A percentile compares a stretch with the other conserved stretches of the same genome.
Conservation (phyloP, 2,113 vertebrate genomes). For the Riparia riparia region DNA sequence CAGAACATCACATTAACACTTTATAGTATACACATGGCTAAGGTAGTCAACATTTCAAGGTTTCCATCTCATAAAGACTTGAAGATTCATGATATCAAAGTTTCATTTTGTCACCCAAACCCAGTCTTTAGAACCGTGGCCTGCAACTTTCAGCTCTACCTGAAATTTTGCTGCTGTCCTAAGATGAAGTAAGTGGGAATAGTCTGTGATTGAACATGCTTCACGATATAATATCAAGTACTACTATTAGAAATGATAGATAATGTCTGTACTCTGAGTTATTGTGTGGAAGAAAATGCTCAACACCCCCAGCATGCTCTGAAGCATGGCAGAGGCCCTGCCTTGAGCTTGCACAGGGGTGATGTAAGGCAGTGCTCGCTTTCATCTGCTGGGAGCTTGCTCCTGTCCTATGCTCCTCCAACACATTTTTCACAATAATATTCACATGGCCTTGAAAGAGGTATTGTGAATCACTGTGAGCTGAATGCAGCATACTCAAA, state of each 20-base stretch:
- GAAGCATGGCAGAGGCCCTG: not conserved
- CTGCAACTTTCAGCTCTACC: not conserved
- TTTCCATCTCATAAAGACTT: not conserved
- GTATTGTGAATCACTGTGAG: not conserved
- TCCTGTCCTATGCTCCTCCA: not conserved
- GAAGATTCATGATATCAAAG: not conserved
- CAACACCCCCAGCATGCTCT: not conserved
- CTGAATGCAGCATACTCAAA: not conserved
- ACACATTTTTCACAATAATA: not conserved
- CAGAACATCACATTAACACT: not conserved
- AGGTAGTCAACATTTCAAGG: not conserved
- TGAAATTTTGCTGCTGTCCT: not conserved
- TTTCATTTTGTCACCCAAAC: not conserved
- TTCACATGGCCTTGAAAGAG: not conserved
- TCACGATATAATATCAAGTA: not conserved
- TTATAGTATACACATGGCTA: not conserved
- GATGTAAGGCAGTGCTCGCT: fast-evolving
- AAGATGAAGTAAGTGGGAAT: not conserved
- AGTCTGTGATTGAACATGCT: not conserved
- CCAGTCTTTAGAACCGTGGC: not conserved
- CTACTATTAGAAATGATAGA: not conserved
- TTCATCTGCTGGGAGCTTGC: not conserved
- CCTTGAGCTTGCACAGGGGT: not conserved
- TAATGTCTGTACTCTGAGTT: not conserved
- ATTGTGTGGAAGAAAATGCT: not conserved